phyloP scores from a whole-genome alignment of 1,140 invertebrate species.

The Zaprionus nigranus region DNA sequence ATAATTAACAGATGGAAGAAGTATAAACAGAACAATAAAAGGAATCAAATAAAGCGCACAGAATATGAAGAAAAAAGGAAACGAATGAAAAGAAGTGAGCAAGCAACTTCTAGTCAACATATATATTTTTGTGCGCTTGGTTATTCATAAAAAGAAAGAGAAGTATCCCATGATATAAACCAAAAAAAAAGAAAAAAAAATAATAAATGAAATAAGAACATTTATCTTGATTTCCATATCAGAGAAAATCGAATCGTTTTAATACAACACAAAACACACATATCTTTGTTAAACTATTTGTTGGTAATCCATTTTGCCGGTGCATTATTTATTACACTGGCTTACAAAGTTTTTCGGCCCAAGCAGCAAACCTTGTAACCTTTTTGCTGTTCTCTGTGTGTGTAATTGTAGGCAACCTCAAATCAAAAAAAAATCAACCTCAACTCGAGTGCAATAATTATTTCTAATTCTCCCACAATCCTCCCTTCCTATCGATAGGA shows the following conservation, averaged over 20 bases:
- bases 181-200: constrained; percentile 3
- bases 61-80: constrained; percentile 26
- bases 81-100: constrained; percentile 47
- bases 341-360: neutral
- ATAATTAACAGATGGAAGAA: neutral
- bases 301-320: constrained; percentile 50
- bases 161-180: constrained; percentile 13
- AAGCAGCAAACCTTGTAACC: neutral
- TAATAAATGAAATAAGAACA: constrained; percentile 9
- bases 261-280: constrained; percentile 49
- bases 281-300: constrained; percentile 77
- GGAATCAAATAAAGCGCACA: constrained; percentile 28
- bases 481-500: constrained; percentile 30
- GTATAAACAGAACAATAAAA: neutral
- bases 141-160: neutral
- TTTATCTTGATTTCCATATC: constrained; percentile 51
- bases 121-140: constrained; percentile 35
- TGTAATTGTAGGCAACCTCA: constrained; percentile 10
- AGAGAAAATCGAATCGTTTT: constrained; percentile 38
- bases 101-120: constrained; percentile 48
- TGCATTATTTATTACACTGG: constrained; percentile 23
- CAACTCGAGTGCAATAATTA: constrained; percentile 77
- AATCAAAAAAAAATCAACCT: constrained; percentile 70
- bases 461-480: constrained; percentile 51
- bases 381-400: neutral